Evolutionary conservation across 2,797 vertebrate species (phyloP), one percentile per base, ranked within the genome.

Genomic region (Masticophis lateralis): DNA sequence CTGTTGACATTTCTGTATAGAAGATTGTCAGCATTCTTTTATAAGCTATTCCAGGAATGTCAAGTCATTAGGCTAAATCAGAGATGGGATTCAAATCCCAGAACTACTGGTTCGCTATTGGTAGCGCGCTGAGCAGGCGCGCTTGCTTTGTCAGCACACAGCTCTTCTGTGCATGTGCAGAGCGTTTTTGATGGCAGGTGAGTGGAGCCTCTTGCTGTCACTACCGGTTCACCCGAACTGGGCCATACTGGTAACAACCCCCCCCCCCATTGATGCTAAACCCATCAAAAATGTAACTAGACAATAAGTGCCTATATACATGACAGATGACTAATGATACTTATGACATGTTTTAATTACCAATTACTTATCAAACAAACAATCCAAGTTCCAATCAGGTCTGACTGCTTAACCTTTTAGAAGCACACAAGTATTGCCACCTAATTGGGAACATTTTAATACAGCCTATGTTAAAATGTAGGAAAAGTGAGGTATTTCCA

Each of bases 101-200:
- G 51, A 1, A 53, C 9, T 53, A 10, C 51, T 10, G 51, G 51
- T 53, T 53, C 9, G 8, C 9, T 53, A 53, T 53, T 0, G 9
- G 51, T 53, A 0, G 51, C 9, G 9, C 2, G 9, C 47, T 10
- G 51, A 8, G 51, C 9, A 0, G 51, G 51, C 9, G 2, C 1
- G 9, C 51, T 53, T 53, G 51, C 51, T 53, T 53, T 53, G 51
- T 1, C 9, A 53, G 51, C 9, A 10, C 1, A 8, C 9, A 10
- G 9, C 51, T 1, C 51, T 53, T 10, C 51, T 53, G 9, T 9
- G 9, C 9, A 53, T 53, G 51, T 53, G 51, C 51, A 53, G 51
- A 53, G 51, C 51, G 9, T 53, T 53, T 53, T 53, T 53, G 51
- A 53, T 9, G 8, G 9, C 0, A 0, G 1, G 9, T 53, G 51